A percentile compares a stretch with the other conserved stretches of the same genome.
Evolutionary conservation across 2,797 vertebrate species (phyloP).

Genomic region (Phalanger gymnotis): DNA sequence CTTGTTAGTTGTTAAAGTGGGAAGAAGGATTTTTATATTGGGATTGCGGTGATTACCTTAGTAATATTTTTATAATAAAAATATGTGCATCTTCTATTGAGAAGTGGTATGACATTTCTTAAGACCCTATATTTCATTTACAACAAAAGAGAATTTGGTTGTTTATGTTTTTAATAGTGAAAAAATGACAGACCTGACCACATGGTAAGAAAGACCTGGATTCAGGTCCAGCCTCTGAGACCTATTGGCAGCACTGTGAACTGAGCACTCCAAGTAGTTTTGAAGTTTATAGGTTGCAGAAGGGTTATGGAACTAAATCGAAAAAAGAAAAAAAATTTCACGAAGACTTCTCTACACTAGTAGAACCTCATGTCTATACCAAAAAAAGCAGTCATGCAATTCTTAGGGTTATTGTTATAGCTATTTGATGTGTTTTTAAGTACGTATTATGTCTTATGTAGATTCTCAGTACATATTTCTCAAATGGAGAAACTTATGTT

Average conservation of each 20-base stretch:
- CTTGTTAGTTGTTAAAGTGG: background rate
- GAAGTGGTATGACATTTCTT: background rate
- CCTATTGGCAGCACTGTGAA: background rate
- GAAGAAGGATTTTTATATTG: background rate
- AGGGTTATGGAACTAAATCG: background rate
- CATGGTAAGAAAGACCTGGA: background rate
- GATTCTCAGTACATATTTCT: fast-evolving
- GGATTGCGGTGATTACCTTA: background rate
- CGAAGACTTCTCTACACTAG: fast-evolving
- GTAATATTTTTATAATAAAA: background rate
- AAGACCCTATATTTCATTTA: background rate
- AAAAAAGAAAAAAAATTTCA: background rate
- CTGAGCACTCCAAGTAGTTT: background rate
- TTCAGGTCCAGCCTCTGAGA: background rate
- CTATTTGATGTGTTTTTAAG: background rate
- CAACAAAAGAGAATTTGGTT: background rate
- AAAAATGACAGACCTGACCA: background rate
- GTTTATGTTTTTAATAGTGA: background rate
- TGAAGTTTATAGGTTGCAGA: background rate
- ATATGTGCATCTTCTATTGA: background rate
- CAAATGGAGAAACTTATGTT: background rate
- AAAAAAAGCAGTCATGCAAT: fast-evolving
- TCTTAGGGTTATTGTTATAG: background rate
- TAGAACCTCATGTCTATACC: fast-evolving
- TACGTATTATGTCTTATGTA: background rate